These are phyloP conservation scores for Microcebus jonahi DNA, from an alignment of 2,113 vertebrate species.

Conservation along the genomic window DNA sequence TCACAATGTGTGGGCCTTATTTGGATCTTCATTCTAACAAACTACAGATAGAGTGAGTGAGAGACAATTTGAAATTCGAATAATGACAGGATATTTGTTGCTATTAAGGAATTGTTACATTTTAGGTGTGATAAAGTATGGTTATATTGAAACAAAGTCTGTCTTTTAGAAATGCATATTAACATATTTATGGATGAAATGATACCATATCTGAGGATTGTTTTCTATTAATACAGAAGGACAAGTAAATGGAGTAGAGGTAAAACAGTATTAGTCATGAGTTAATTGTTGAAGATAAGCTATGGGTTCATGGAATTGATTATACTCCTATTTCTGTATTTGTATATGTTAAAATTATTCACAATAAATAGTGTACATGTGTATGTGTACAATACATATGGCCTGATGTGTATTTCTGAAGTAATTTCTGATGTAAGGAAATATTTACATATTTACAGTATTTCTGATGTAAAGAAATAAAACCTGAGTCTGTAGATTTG, in stretches of 20 bases:
- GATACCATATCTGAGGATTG: not conserved
- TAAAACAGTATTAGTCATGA: not conserved
- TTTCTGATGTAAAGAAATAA: not conserved
- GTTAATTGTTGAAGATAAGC: slow-evolving; percentile 19
- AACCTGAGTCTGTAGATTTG: not conserved
- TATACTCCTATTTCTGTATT: not conserved
- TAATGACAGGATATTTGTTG: not conserved
- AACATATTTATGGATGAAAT: not conserved
- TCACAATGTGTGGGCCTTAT: not conserved
- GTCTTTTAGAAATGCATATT: not conserved
- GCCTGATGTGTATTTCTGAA: not conserved
- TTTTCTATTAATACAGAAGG: not conserved
- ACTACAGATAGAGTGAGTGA: not conserved
- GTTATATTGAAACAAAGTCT: not conserved
- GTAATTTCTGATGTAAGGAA: no score
- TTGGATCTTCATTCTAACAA: slow-evolving; percentile 2
- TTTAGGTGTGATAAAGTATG: not conserved
- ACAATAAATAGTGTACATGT: not conserved
- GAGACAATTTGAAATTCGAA: not conserved
- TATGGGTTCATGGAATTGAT: not conserved
- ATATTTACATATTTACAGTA: no score
- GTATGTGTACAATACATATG: not conserved
- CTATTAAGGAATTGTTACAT: not conserved
- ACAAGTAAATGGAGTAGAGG: not conserved
- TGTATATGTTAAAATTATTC: not conserved